Percentiles rank a stretch among this genome's conserved stretches.
These are phyloP conservation scores for Monomorium pharaonis DNA, from an alignment of 1,140 invertebrate species.

Conservation along the genomic window DNA sequence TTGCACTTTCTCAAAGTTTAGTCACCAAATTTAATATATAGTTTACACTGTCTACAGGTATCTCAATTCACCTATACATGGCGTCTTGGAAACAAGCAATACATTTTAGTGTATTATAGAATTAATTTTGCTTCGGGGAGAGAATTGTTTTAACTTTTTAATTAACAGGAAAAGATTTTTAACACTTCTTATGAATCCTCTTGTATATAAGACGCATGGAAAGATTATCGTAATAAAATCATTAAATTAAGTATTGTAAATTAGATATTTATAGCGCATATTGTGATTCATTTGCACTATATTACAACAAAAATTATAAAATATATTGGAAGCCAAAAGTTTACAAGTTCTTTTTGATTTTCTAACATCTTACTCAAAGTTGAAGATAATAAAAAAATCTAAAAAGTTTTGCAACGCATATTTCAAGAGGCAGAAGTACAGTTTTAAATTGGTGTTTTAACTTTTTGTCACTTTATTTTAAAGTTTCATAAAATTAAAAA, in stretches of 20 bases:
- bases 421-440: too few species aligned
- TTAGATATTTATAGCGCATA: neutral
- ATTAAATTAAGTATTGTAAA: neutral
- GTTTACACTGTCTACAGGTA: neutral
- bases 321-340: neutral
- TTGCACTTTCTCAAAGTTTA: conserved; percentile 41
- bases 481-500: too few species aligned
- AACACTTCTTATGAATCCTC: neutral
- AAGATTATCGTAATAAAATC: neutral
- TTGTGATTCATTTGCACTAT: neutral
- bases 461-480: too few species aligned
- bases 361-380: too few species aligned
- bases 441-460: too few species aligned
- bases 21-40: conserved; percentile 34
- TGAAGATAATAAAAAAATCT: too few species aligned
- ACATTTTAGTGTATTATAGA: neutral
- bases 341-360: too few species aligned
- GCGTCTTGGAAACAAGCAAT: neutral
- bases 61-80: neutral
- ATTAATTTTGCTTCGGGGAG: neutral
- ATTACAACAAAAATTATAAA: neutral
- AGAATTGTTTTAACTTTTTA: neutral
- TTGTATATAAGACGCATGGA: neutral
- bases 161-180: neutral
- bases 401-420: too few species aligned